Evolutionary conservation across 1,140 invertebrate species (phyloP), one percentile per base, ranked within the genome.

Genomic region (Macrosteles quadrilineatus): DNA sequence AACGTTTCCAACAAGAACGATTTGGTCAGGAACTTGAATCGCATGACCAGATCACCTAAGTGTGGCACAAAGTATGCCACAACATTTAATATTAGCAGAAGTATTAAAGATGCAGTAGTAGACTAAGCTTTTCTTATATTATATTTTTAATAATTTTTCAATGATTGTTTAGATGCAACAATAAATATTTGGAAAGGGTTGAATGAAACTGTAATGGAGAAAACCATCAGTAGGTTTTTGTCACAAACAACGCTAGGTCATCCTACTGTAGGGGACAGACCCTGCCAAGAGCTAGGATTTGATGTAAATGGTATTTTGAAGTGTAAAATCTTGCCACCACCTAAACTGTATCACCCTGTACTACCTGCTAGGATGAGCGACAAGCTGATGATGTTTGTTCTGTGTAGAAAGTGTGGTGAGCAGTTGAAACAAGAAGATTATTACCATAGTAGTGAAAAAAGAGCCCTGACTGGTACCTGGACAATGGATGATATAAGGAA

Each of bases 171-270:
- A n/a, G n/a, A n/a, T n/a, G n/a, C n/a, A n/a, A n/a, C n/a, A n/a
- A n/a, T n/a, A n/a, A n/a, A n/a, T n/a, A n/a, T n/a, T n/a, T n/a
- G n/a, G n/a, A n/a, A n/a, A n/a, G n/a, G n/a, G n/a, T n/a, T n/a
- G n/a, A n/a, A n/a, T n/a, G n/a, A n/a, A n/a, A n/a, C n/a, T n/a
- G n/a, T n/a, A n/a, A n/a, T n/a, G n/a, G n/a, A n/a, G n/a, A n/a
- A n/a, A n/a, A n/a, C n/a, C n/a, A n/a, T n/a, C n/a, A n/a, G n/a
- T n/a, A n/a, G n/a, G n/a, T n/a, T n/a, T n/a, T n/a, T n/a, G n/a
- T n/a, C n/a, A n/a, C n/a, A n/a, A n/a, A n/a, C n/a, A n/a, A n/a
- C 80, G 1, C 32, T 81, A 17, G 76, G 75, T 23, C 78, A 81
- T 68, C 80, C 80, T 6, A 71, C 68, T 45, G 72, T 77, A 2